phyloP scores from a whole-genome alignment of 2,113 vertebrate species.

The Melanostigma gelatinosum region DNA sequence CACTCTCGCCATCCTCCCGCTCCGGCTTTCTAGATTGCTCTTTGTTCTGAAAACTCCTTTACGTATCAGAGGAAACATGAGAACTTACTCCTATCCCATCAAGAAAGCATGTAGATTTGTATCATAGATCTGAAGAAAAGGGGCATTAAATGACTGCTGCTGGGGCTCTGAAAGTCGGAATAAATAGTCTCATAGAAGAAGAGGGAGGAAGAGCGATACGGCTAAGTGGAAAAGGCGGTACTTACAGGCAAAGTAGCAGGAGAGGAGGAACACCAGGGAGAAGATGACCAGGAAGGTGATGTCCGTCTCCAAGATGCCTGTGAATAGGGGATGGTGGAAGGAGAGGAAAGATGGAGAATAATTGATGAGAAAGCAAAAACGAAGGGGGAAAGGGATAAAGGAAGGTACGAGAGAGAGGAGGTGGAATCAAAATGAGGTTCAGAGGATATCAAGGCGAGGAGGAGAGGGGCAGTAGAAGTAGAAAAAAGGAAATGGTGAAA shows the following conservation, averaged over 20 bases:
- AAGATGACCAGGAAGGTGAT: conserved; percentile 93
- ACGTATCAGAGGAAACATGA: conserved; percentile 59
- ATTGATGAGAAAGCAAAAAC: conserved; percentile 4
- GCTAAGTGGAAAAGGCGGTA: conserved; percentile 57
- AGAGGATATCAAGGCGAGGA: conserved; percentile 26
- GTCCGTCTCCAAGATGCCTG: conserved; percentile 94
- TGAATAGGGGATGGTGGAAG: conserved; percentile 1
- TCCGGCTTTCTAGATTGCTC: neutral
- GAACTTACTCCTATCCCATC: conserved; percentile 69
- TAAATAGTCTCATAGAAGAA: conserved; percentile 1
- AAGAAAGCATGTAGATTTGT: conserved; percentile 60
- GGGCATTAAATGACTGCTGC: conserved; percentile 39
- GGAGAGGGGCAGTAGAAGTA: neutral
- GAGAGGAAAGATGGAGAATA: conserved; percentile 7
- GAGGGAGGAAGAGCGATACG: conserved; percentile 4
- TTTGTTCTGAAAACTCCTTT: conserved; percentile 45
- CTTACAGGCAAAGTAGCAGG: conserved; percentile 94
- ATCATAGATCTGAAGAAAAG: conserved; percentile 30
- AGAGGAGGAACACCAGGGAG: conserved; percentile 88
- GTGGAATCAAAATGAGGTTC: conserved; percentile 19
- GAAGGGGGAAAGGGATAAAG: neutral
- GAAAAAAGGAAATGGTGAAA: neutral
- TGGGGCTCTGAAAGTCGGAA: conserved; percentile 23
- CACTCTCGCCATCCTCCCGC: conserved; percentile 16
- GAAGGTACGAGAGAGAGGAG: neutral